Evolutionary conservation across 2,888 invertebrate species (phyloP).

Genomic region (Sphaerophoria taeniata): DNA sequence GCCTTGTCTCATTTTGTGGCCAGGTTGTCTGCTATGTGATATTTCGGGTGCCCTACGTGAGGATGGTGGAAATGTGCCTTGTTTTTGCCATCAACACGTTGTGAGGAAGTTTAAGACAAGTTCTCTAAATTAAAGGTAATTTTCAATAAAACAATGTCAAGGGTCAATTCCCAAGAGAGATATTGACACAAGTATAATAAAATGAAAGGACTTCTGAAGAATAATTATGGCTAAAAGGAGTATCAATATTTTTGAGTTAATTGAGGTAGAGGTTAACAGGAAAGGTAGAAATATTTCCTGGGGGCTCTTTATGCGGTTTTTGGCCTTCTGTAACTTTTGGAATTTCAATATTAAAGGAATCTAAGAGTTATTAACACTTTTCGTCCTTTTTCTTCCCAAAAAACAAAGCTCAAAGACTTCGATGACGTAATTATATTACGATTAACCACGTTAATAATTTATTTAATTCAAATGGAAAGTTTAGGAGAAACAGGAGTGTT

Average conservation of each 20-base stretch:
- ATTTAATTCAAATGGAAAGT: not conserved
- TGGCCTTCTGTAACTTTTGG: too few relatives aligned
- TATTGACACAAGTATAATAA: not conserved
- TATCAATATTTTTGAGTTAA: conserved; percentile 8
- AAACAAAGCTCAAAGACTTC: too few relatives aligned
- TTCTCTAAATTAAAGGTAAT: conserved; percentile 32
- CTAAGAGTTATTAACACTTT: too few relatives aligned
- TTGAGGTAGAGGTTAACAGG: not conserved
- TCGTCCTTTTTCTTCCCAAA: too few relatives aligned
- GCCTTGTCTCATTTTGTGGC: conserved; percentile 29
- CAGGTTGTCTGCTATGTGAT: conserved; percentile 1
- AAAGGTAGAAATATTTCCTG: not conserved
- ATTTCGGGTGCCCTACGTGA: not conserved
- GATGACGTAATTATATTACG: too few relatives aligned
- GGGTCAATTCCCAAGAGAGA: conserved; percentile 22
- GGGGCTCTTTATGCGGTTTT: too few relatives aligned
- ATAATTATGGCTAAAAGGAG: not conserved
- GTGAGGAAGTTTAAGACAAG: conserved; percentile 29
- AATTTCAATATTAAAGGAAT: too few relatives aligned
- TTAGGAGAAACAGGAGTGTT: not conserved
- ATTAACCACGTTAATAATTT: not conserved
- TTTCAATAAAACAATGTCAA: conserved; percentile 33
- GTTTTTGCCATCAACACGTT: conserved; percentile 16
- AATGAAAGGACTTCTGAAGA: conserved; percentile 13
- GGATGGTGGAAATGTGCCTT: conserved; percentile 13